Base-by-base conservation (phyloP, 2,797 vertebrate genomes). In the Phalloptychus januarius region DNA sequence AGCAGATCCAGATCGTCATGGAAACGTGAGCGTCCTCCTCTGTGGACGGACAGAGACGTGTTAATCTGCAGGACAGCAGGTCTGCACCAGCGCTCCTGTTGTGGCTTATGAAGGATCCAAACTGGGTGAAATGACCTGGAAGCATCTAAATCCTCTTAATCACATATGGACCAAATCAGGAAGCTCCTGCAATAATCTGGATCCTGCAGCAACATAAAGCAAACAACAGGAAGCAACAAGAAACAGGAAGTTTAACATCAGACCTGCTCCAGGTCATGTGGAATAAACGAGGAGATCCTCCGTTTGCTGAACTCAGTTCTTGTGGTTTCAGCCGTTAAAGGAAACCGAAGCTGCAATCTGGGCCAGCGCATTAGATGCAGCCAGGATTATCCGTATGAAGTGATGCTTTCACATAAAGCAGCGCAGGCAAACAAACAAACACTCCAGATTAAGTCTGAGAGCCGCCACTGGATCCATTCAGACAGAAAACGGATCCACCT, bases 311-410 rank as follows among this genome's bases (percentile, higher is more conserved):
- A 38, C 61, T 1, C 5, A 11, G 31, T 36, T 63, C 56, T 13
- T 38, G 2, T 10, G 4, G 33, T 23, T 23, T 23, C 33, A 78
- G 16, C 33, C 28, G 77, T 79, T 83, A 11, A 78, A 25, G 48
- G 71, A 77, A 85, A 71, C 79, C 20, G 85, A 83, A 80, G 42
- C 70, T 23, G 73, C 78, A 82, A 91, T 92, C 88, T 89, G 88
- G 87, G 85, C 82, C 89, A 87, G 7, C 0, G 83, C 82, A 79
- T 91, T 89, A 92, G 84, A 83, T 7, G 2, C 71, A 44, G 75
- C 10, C 44, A n/a, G 88, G 91, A 92, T 91, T 86, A 93, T 90
- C 86, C 16, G 77, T 56, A 18, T 85, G 71, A 80, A 40, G 2
- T 20, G 8, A 38, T 81, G 82, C 86, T 89, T 83, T 87, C 88